Conservation (phyloP, 2,797 vertebrate species). For the Furcifer pardalis region DNA sequence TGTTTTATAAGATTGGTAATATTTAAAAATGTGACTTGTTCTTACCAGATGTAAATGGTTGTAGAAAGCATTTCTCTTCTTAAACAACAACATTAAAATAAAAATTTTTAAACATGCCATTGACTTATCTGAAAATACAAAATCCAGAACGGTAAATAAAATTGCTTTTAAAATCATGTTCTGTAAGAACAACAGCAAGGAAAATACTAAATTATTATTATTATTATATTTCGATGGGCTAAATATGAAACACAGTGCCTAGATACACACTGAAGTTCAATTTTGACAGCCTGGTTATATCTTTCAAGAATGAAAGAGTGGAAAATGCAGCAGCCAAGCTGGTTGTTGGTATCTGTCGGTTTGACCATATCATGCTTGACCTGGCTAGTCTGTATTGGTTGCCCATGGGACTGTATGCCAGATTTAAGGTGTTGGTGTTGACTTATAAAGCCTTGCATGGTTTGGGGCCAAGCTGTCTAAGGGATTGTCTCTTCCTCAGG, state of each 20-base stretch:
- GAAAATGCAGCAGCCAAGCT: too few species aligned
- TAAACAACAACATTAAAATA: background rate
- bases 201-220: constrained; percentile 1
- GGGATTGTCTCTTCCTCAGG: too few species aligned
- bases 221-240: too few species aligned
- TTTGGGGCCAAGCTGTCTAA: too few species aligned
- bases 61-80: background rate
- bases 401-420: too few species aligned
- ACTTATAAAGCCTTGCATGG: too few species aligned
- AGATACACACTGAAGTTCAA: constrained; percentile 42
- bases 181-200: background rate
- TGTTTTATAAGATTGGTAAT: constrained; percentile 28
- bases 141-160: background rate
- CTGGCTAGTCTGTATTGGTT: too few species aligned
- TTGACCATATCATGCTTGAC: too few species aligned
- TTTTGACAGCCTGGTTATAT: constrained; percentile 40
- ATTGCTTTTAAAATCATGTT: background rate
- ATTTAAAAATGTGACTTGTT: background rate
- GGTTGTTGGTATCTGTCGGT: too few species aligned
- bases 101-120: background rate
- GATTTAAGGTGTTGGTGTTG: too few species aligned
- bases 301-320: constrained; percentile 39
- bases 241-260: constrained; percentile 37
- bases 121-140: background rate
- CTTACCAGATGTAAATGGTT: background rate